Evolutionary conservation across 2,888 invertebrate species (phyloP).

Genomic region (Dynastes maya): DNA sequence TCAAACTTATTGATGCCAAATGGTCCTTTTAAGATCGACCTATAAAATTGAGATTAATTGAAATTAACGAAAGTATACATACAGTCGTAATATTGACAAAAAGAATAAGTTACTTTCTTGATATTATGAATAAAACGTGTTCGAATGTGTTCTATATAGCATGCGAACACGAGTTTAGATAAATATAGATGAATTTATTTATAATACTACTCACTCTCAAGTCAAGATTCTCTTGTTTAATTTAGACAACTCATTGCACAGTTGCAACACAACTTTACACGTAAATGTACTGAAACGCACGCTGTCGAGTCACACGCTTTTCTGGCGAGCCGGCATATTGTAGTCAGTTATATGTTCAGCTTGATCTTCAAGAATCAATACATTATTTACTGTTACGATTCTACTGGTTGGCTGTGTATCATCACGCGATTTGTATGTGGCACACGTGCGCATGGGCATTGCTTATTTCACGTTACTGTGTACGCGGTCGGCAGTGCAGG

Average conservation of each 20-base stretch:
- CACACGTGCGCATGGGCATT: constrained; percentile 33
- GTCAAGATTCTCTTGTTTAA: constrained; percentile 16
- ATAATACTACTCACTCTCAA: constrained; percentile 17
- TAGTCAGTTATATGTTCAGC: constrained; percentile 20
- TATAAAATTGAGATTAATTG: neutral
- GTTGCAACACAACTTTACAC: constrained; percentile 13
- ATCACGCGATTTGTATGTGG: constrained; percentile 21
- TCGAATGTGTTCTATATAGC: too few species aligned
- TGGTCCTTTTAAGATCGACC: neutral
- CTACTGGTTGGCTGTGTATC: constrained; percentile 34
- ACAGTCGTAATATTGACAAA: neutral
- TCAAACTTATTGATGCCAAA: neutral
- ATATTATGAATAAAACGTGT: too few species aligned
- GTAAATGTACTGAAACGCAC: constrained; percentile 3
- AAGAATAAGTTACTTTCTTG: neutral
- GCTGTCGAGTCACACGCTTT: neutral
- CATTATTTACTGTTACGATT: constrained; percentile 17
- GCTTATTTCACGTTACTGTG: neutral
- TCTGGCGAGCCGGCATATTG: constrained; percentile 2
- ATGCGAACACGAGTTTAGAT: neutral
- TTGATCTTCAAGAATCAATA: neutral
- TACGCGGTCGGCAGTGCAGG: neutral
- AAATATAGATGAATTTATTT: neutral
- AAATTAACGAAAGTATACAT: neutral
- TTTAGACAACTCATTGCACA: constrained; percentile 36